Base-by-base conservation (phyloP, 2,888 invertebrate genomes). In the Tryphoninae sp. region DNA sequence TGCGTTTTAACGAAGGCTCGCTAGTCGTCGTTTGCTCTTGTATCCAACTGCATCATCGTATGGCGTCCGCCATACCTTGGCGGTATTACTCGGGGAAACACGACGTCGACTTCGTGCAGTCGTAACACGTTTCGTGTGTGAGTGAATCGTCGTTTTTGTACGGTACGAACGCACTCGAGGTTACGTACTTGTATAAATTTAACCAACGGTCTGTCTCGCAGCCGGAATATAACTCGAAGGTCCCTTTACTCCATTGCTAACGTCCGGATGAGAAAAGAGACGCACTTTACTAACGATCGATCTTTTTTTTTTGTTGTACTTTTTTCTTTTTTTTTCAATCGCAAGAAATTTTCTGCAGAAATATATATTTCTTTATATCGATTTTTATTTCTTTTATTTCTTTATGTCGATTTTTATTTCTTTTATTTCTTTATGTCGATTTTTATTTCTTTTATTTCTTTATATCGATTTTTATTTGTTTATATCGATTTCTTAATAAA, bases 1-100 rank as follows among this genome's bases (percentile, higher is more conserved):
- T 79, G 49, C 74, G 64, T 74, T 79, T 72, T 76, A 82, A 82
- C 78, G 78, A 68, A 79, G 53, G 45, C 68, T 19, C 23, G 65
- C 53, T 11, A 11, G 13, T 11, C 40, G 40, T 61, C 22, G 22
- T 42, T 68, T 59, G 49, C 16, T 42, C 64, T 42, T 53, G 22
- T 42, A 9, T 45, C 19, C 49, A 59, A 9, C 45, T 68, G 71
- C 80, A 68, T 26, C 33, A 33, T 33, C 33, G 33, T 45, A 40
- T 65, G 19, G 22, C 23, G 2, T 13, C 64, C 64, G 62, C 73
- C n/a, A n/a, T n/a, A n/a, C n/a, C 22, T 42, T 40, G 45, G 16
- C 16, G 49, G 13, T 45, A 45, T 45, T 13, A 45, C 9, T 45
- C 33, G 33, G n/a, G 33, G 33, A 53, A 55, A 16, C 7, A 42